These are phyloP conservation scores for Pteromalus puparum DNA, from an alignment of 1,140 invertebrate genomes.

Conservation along the genomic window DNA sequence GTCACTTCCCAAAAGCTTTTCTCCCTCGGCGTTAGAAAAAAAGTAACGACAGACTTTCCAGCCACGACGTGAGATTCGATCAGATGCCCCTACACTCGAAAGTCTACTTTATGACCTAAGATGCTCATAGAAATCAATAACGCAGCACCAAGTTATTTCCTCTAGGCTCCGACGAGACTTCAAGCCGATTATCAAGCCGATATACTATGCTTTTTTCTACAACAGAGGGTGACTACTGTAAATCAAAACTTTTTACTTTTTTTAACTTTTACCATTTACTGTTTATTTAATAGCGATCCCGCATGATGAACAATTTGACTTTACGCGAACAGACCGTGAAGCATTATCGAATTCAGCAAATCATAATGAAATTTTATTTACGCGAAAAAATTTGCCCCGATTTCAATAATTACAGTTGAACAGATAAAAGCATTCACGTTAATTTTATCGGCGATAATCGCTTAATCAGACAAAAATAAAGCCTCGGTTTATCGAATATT, in stretches of 20 bases:
- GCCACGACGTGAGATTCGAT: background rate
- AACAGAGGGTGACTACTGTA: slow-evolving; percentile 26
- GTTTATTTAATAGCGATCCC: background rate
- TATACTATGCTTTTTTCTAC: background rate
- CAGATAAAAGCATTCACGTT: background rate
- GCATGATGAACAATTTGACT: background rate
- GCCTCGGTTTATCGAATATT: background rate
- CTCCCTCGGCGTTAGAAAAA: background rate
- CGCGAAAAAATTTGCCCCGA: background rate
- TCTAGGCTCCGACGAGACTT: background rate
- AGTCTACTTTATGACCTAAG: slow-evolving; percentile 62
- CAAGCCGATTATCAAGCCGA: background rate
- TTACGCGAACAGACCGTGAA: no score
- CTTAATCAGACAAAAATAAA: background rate
- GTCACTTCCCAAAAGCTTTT: slow-evolving; percentile 68
- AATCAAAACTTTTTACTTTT: background rate
- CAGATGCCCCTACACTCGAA: slow-evolving; percentile 13
- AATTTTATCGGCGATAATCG: background rate
- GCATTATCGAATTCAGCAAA: no score
- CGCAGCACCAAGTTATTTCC: background rate
- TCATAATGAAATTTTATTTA: background rate
- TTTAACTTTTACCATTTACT: no score
- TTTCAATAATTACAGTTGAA: background rate
- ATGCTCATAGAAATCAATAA: slow-evolving; percentile 68
- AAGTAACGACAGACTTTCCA: background rate